Evolutionary conservation across 2,797 vertebrate genomes (phyloP), one percentile per base, ranked within the genome.

Genomic region (Squalus acanthias): DNA sequence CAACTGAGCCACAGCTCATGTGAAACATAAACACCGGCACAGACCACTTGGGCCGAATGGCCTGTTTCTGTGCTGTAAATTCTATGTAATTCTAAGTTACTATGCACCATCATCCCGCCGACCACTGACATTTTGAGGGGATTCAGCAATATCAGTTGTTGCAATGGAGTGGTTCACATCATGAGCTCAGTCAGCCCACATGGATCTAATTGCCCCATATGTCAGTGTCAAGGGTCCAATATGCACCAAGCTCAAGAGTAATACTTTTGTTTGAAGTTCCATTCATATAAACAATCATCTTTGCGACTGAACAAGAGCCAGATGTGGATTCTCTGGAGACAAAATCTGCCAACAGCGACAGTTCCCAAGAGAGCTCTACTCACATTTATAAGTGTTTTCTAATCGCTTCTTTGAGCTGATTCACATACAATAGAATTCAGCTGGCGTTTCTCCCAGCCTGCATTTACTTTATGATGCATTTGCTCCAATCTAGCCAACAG

Each of bases 261-360:
- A 63, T 91, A 91, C 88, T 65, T 91, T 63, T 91, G 88, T 91
- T 91, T 91, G 88, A 65, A 91, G 88, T 65, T 91, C 29, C 88
- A 91, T 91, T 65, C 88, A 91, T 91, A 91, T 91, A 91, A 91
- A 65, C 88, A 91, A 91, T 63, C 88, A 91, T 91, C 60, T 33
- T 17, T 91, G 88, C 0, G 57, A n/a, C 88, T 91, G 88, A 60
- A 63, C 88, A 65, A 91, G 15, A 91, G 57, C 88, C 88, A 91
- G 88, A 91, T 91, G 88, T 91, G 88, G 60, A 91, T 63, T 13
- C 88, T 22, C 88, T n/a, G 60, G 60, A n/a, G 88, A 91, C 57
- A n/a, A 29, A 89, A 65, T 63, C 88, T 91, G 88, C 88, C 88
- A 91, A 91, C 57, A 91, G 88, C 13, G 60, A 91, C 88, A 91